Base-by-base conservation (phyloP, 2,113 vertebrate genomes). In the Ciconia maguari region DNA sequence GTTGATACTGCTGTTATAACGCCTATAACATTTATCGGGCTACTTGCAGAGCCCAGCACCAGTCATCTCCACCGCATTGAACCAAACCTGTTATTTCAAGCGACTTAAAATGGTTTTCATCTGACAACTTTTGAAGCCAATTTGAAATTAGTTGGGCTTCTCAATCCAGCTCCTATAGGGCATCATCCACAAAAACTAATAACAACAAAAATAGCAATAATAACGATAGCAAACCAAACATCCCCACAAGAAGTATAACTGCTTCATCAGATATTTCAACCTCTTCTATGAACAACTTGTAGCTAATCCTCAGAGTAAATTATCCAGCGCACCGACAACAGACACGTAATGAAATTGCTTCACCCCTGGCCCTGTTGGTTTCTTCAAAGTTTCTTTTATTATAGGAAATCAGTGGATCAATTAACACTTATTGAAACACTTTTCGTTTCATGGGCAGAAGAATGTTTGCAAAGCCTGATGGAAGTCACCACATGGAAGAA, bases 311-410 rank as follows among this genome's bases (percentile, higher is more conserved):
- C 65, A 4, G 83, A 75, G 86, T 71, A 87, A 93, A 89, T 84
- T 87, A 92, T 8, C 83, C 74, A 68, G 34, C 5, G 25, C 17
- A 2, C 64, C 27, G 57, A 92, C 80, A 93, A 19, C 27, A 89
- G 72, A 51, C 32, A 38, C 1, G 6, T 68, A 95, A 94, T 92
- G 81, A 94, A 87, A 94, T 36, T 94, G 66, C 74, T 78, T 95
- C 18, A 83, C 96, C 87, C 87, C 70, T 16, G 83, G 89, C 86
- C 70, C 58, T 77, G 49, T 11, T 65, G 57, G n/a, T 57, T 75
- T 65, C 69, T 51, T 68, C 7, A 3, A 54, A 52, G 86, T 82
- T 97, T 55, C 90, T 96, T 95, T 81, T 90, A 82, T 87, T 60
- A 79, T 1, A 85, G 74, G 49, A 94, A 94, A 94, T 91, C 16